These are phyloP conservation scores for Galeopsomyia nigrocyanea DNA, from an alignment of 2,888 invertebrate species.

Conservation along the genomic window DNA sequence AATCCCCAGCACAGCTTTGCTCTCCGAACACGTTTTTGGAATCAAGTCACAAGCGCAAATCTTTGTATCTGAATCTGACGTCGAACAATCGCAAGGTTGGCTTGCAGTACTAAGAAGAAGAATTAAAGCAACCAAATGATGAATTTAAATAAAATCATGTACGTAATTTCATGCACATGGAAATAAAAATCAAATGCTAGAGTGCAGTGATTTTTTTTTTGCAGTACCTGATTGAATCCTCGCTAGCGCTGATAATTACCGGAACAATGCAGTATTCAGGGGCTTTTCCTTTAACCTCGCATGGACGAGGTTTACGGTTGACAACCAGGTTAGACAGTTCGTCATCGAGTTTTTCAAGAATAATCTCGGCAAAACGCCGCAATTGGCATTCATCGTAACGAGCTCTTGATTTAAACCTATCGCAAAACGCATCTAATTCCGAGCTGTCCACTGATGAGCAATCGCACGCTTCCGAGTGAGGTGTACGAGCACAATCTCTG, in stretches of 20 bases:
- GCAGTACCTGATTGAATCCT: constrained; percentile 8
- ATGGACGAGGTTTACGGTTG: no score
- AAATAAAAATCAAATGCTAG: no score
- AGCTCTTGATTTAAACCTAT: background rate
- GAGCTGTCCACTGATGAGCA: constrained; percentile 5
- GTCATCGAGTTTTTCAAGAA: background rate
- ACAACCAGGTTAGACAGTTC: background rate
- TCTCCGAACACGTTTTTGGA: background rate
- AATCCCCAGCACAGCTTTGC: background rate
- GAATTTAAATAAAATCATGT: no score
- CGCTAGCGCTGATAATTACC: constrained; percentile 3
- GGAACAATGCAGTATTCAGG: constrained; percentile 28
- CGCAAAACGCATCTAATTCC: constrained; percentile 5
- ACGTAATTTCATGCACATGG: no score
- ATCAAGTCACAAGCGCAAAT: no score
- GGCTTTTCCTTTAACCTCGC: background rate
- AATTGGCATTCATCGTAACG: constrained; percentile 18
- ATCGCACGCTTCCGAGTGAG: background rate
- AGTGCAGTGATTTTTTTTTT: background rate
- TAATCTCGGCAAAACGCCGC: constrained; percentile 9
- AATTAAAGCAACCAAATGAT: no score
- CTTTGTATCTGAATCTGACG: no score
- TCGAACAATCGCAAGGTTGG: no score
- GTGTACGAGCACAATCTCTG: background rate
- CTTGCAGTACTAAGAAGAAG: no score